These are phyloP conservation scores for Drosophila anceps DNA, from an alignment of 2,888 invertebrate genomes.

Conservation along the genomic window DNA sequence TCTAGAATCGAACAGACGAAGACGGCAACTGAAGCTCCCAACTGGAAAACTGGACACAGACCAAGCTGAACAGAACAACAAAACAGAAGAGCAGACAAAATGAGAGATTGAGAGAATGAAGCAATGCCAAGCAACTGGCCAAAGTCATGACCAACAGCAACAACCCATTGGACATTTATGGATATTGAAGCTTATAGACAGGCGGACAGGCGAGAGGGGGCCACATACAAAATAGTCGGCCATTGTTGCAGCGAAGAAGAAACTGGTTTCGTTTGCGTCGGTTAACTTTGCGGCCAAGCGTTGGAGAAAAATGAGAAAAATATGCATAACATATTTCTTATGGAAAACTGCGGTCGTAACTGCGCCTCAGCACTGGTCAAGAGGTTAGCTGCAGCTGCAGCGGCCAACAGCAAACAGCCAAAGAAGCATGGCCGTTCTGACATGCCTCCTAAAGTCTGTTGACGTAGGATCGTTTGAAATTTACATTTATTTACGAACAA, in stretches of 20 bases:
- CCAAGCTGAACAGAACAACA: conserved; percentile 13
- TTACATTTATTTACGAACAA: conserved; percentile 41
- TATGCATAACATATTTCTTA: conserved; percentile 34
- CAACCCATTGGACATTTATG: conserved; percentile 76
- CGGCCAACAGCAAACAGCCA: background rate
- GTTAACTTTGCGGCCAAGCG: conserved; percentile 17
- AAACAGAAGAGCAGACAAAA: conserved; percentile 23
- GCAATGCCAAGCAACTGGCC: conserved; percentile 50
- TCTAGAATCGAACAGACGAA: conserved; percentile 62
- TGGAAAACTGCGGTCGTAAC: conserved; percentile 56
- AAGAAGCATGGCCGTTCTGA: conserved; percentile 40
- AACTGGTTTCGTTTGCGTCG: conserved; percentile 58
- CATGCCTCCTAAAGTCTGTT: conserved; percentile 35
- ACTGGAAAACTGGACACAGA: conserved; percentile 44
- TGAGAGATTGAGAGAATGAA: conserved; percentile 39
- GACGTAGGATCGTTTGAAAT: conserved; percentile 28
- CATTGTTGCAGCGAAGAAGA: conserved; percentile 54
- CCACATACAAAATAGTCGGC: conserved; percentile 36
- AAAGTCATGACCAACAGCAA: conserved; percentile 73
- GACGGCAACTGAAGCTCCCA: conserved; percentile 55
- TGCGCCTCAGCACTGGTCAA: conserved; percentile 37
- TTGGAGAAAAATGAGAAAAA: conserved; percentile 42
- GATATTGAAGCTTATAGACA: conserved; percentile 80
- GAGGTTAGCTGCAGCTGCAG: conserved; percentile 46
- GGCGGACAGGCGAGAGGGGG: conserved; percentile 26